Evolutionary conservation across 2,888 invertebrate genomes (phyloP).

Genomic region (Ephialtes manifestator): DNA sequence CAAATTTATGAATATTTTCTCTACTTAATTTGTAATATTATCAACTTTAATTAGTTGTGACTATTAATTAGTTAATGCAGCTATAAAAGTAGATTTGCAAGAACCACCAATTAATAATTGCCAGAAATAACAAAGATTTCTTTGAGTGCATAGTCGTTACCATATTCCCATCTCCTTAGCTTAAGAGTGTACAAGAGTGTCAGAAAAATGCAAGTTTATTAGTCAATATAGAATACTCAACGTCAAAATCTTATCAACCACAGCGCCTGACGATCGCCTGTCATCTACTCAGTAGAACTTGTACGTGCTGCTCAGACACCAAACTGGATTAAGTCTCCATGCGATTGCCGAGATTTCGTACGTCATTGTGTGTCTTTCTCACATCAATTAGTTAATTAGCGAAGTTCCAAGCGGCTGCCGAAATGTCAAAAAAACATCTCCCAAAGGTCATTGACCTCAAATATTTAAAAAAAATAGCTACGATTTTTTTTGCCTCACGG

Average conservation of each 20-base stretch:
- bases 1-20: no score
- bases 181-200: neutral
- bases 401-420: neutral
- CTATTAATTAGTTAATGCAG: no score
- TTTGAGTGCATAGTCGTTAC: no score
- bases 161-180: neutral
- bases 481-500: no score
- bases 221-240: slow-evolving; percentile 78
- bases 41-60: no score
- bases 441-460: slow-evolving; percentile 34
- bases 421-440: slow-evolving; percentile 22
- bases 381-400: slow-evolving; percentile 54
- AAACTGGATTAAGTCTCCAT: slow-evolving; percentile 80
- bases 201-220: slow-evolving; percentile 76
- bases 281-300: slow-evolving; percentile 72
- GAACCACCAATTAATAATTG: no score
- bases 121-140: no score
- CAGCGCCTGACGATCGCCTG: slow-evolving; percentile 60
- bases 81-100: no score
- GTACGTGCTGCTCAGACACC: slow-evolving; percentile 81
- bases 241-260: slow-evolving; percentile 77
- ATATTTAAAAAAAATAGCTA: neutral
- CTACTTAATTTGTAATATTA: no score
- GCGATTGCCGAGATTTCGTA: slow-evolving; percentile 9
- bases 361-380: neutral